These are phyloP conservation scores for Dipodomys merriami DNA, from an alignment of 2,113 vertebrate species.

Conservation along the genomic window DNA sequence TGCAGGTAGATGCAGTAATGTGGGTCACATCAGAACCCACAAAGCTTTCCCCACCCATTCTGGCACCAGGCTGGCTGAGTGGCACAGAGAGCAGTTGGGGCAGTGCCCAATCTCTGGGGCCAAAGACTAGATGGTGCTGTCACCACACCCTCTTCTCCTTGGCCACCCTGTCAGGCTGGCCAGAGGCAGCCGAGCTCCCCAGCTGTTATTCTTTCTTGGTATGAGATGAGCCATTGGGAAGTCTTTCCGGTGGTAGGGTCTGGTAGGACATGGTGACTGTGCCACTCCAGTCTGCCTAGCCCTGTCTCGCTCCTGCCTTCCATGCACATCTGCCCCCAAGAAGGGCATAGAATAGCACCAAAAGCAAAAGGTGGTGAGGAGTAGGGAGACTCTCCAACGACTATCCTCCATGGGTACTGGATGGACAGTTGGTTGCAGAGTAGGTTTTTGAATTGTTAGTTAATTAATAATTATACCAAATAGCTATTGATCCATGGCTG, in stretches of 20 bases:
- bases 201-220: not conserved
- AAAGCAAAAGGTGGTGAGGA: not conserved
- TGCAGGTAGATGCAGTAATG: not conserved
- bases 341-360: not conserved
- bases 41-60: not conserved
- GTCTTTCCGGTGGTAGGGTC: not conserved
- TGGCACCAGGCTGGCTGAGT: not conserved
- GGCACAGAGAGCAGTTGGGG: not conserved
- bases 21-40: not conserved
- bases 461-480: not conserved
- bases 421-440: not conserved
- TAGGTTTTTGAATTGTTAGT: not conserved
- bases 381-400: fast-evolving
- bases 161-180: not conserved
- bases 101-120: not conserved
- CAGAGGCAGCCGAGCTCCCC: not conserved
- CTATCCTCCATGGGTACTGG: not conserved
- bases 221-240: not conserved
- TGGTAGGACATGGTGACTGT: not conserved
- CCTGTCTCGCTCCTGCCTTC: not conserved
- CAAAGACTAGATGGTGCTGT: not conserved
- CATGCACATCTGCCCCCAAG: not conserved
- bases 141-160: not conserved
- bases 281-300: not conserved
- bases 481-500: not conserved